Evolutionary conservation across 2,797 vertebrate species (phyloP), one percentile per base, ranked within the genome.

Genomic region (Falco peregrinus): DNA sequence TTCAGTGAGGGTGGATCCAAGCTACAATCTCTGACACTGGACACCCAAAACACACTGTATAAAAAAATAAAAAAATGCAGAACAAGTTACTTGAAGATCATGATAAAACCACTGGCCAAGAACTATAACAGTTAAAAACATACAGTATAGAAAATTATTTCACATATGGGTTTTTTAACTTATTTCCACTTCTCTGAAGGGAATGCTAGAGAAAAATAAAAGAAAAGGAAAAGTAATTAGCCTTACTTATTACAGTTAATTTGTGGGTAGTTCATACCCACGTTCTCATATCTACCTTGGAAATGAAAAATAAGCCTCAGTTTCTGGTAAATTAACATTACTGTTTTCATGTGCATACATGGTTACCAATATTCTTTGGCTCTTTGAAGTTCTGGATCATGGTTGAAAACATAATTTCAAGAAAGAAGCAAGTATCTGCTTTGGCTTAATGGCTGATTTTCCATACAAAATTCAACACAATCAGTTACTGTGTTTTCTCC

Each of bases 401-500:
- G 11, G 48, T 2, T 69, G 59, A 43, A 95, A 86, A 71, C 7
- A 92, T 29, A 95, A 89, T 77, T 87, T 89, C 39, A 82, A 82
- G 39, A 26, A 10, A 84, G 17, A 76, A 82, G 24, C 13, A 54
- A 91, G 25, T 70, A 84, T 67, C 90, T 94, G 74, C 63, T 89
- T 93, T 74, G 56, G 56, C 84, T 56, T 93, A 93, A 79, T 74
- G 14, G 19, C n/a, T 84, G 79, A 8, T 47, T 93, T 94, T 90
- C 88, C 35, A 1, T 21, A 82, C 33, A 86, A 90, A 95, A 82
- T 82, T 54, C 26, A 33, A 95, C 87, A 84, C 22, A 33, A 90
- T 82, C 67, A 87, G 37, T 92, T 83, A 77, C 48, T 76, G 43
- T 6, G 33, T 84, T 89, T 94, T 87, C 92, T 83, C 37, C 29